phyloP scores from a whole-genome alignment of 2,888 invertebrate genomes.

The Heterodera filipjevi region DNA sequence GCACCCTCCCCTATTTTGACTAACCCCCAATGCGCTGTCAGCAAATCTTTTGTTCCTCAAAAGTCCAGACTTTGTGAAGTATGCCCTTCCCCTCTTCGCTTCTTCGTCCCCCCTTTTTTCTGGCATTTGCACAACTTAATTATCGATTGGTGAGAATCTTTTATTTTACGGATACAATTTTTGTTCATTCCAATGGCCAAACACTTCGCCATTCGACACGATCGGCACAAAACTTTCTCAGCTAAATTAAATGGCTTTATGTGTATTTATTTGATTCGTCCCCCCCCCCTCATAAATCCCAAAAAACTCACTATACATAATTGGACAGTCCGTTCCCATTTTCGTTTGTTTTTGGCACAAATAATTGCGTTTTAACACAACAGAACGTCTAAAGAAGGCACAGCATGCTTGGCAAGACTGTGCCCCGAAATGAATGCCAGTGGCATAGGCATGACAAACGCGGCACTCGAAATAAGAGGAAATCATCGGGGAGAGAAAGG shows the following conservation, averaged over 20 bases:
- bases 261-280: not conserved
- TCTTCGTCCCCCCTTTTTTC: not conserved
- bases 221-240: conserved; percentile 58
- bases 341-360: conserved; percentile 20
- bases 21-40: conserved; percentile 23
- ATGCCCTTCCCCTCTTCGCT: conserved; percentile 43
- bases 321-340: conserved; percentile 41
- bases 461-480: conserved; percentile 41
- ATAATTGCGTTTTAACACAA: conserved; percentile 46
- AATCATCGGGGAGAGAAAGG: not conserved
- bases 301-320: conserved; percentile 52
- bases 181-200: conserved; percentile 56
- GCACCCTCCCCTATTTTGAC: not conserved
- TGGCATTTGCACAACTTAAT: conserved; percentile 44
- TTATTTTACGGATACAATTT: conserved; percentile 29
- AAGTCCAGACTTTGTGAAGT: conserved; percentile 58
- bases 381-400: conserved; percentile 60
- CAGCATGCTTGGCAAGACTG: conserved; percentile 60
- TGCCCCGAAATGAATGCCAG: conserved; percentile 62
- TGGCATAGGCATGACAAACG: conserved; percentile 57
- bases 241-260: conserved; percentile 41
- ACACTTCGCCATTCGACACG: conserved; percentile 56
- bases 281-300: no score
- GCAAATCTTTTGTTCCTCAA: conserved; percentile 59
- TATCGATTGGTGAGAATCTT: not conserved